Evolutionary conservation across 2,113 vertebrate genomes (phyloP).

Genomic region (Carollia perspicillata): DNA sequence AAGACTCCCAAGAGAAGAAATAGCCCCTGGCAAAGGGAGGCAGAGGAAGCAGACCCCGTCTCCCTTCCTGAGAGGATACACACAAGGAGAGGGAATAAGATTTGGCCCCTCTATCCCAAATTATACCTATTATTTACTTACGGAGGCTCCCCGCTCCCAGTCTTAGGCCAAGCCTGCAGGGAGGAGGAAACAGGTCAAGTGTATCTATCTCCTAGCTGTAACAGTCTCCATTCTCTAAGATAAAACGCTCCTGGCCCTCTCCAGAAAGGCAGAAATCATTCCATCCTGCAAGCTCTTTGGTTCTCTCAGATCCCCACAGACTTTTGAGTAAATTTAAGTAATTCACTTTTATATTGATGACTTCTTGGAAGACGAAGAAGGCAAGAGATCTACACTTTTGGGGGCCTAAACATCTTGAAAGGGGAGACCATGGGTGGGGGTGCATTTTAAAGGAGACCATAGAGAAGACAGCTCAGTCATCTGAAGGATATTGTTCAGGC

Average conservation of each 20-base stretch:
- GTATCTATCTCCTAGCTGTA: too few species aligned
- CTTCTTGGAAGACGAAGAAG: neutral
- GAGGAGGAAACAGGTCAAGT: neutral
- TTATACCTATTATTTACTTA: conserved; percentile 37
- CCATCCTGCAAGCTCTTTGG: neutral
- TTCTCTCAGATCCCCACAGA: neutral
- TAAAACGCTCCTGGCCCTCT: neutral
- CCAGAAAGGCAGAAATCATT: neutral
- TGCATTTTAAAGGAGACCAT: neutral
- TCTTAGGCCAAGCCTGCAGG: neutral
- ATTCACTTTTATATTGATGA: neutral
- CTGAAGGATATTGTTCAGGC: neutral
- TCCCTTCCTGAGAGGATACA: neutral
- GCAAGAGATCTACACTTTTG: neutral
- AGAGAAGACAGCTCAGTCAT: neutral
- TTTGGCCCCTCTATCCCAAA: neutral
- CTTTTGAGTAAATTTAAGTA: neutral
- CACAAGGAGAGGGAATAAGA: neutral
- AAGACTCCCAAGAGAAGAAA: neutral
- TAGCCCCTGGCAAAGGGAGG: neutral
- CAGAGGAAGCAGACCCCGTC: neutral
- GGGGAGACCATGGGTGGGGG: neutral
- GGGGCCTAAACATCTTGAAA: neutral
- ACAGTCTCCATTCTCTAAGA: neutral
- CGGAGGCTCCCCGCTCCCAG: neutral